Evolutionary conservation across 2,113 vertebrate species (phyloP).

Genomic region (Puntigrus tetrazona): DNA sequence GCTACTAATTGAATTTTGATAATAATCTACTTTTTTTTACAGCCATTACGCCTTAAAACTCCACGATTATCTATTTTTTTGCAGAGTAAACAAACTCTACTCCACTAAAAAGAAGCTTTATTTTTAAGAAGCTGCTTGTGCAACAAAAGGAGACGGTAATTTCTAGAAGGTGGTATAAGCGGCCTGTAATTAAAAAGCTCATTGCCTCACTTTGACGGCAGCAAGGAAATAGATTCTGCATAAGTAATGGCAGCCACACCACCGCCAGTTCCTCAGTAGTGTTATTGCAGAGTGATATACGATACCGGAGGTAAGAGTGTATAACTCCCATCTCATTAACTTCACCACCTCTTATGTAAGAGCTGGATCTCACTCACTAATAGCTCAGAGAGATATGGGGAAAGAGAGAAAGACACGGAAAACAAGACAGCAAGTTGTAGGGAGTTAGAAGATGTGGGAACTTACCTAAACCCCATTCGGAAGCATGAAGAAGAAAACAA

Average conservation of each 20-base stretch:
- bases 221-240: conserved; percentile 11
- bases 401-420: background rate
- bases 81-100: background rate
- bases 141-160: conserved; percentile 45
- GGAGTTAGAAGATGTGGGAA: background rate
- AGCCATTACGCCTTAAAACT: background rate
- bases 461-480: background rate
- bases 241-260: conserved; percentile 35
- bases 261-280: conserved; percentile 40
- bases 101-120: background rate
- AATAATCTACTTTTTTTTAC: conserved; percentile 13
- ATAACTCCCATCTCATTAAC: conserved; percentile 36
- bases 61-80: background rate
- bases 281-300: conserved; percentile 21
- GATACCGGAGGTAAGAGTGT: conserved; percentile 29
- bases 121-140: conserved; percentile 37
- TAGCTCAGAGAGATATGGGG: conserved; percentile 11
- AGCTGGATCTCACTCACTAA: conserved; percentile 17
- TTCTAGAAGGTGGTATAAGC: conserved; percentile 42
- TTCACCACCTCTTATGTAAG: conserved; percentile 31
- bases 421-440: background rate
- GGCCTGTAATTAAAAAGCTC: conserved; percentile 51
- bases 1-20: conserved; percentile 5
- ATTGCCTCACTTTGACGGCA: conserved; percentile 33
- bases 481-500: background rate